Evolutionary conservation across 2,797 vertebrate species (phyloP).

Genomic region (Poeciliopsis infans): DNA sequence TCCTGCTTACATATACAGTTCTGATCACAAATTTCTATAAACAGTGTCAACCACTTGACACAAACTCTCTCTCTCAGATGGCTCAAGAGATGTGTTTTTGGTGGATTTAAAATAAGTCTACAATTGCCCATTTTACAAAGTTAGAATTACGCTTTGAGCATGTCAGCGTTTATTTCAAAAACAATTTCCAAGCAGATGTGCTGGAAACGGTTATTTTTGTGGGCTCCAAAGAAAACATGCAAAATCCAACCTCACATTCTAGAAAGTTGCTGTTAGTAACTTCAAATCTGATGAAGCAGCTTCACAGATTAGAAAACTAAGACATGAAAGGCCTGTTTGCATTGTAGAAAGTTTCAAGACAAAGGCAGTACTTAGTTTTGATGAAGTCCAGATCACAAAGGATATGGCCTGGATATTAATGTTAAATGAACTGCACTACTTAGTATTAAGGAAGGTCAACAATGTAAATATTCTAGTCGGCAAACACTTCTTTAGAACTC

Average conservation of each 20-base stretch:
- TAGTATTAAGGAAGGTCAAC: not conserved
- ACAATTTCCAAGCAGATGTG: not conserved
- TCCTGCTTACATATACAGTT: not conserved
- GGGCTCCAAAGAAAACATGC: not conserved
- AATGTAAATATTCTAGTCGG: not conserved
- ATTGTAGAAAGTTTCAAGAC: not conserved
- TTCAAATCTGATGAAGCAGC: not conserved
- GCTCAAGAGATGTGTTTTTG: not conserved
- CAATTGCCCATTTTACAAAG: too few species aligned
- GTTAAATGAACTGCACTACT: not conserved
- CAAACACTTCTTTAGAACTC: not conserved
- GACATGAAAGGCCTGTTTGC: not conserved
- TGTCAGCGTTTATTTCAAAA: not conserved
- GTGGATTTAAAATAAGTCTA: not conserved
- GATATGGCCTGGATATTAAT: not conserved
- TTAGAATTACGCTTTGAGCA: not conserved
- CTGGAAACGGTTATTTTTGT: not conserved
- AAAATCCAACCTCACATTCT: not conserved
- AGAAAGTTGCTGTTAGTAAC: not conserved
- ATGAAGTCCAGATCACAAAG: not conserved
- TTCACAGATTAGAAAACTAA: not conserved
- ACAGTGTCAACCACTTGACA: not conserved
- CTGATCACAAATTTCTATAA: not conserved
- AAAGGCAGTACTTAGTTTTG: not conserved
- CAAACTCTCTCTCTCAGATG: not conserved